phyloP scores from a whole-genome alignment of 2,113 vertebrate genomes.

The Platycercus adscitus region DNA sequence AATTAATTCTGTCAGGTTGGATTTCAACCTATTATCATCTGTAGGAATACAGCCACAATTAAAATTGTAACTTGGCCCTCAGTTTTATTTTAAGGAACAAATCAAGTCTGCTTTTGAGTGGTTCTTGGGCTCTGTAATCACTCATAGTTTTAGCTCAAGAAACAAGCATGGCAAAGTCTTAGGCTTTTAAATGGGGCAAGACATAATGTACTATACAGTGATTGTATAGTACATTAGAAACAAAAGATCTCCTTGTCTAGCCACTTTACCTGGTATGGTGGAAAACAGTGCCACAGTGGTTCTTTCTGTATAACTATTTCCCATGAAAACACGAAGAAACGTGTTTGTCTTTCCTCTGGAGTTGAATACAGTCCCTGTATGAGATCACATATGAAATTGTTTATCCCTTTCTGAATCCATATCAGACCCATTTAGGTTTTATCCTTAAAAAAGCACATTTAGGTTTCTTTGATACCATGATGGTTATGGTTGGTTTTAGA shows the following conservation, averaged over 20 bases:
- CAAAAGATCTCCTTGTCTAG: neutral
- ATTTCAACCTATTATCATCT: neutral
- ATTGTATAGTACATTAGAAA: neutral
- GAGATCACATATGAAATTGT: neutral
- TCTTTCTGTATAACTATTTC: neutral
- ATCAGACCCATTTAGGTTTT: neutral
- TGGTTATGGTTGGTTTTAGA: neutral
- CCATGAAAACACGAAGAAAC: neutral
- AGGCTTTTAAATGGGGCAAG: neutral
- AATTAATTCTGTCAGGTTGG: neutral
- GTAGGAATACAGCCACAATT: neutral
- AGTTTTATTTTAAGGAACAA: neutral
- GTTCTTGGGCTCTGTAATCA: neutral
- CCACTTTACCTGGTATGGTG: neutral
- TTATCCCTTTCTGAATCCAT: neutral
- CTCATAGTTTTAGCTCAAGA: neutral
- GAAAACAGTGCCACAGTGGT: neutral
- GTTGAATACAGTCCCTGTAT: neutral
- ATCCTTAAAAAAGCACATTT: neutral
- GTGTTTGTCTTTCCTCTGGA: neutral
- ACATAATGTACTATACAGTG: neutral
- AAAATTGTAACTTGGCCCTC: neutral
- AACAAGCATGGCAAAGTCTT: neutral
- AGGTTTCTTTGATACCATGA: neutral
- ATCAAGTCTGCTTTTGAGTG: accelerated